Evolutionary conservation across 2,113 vertebrate species (phyloP).

Genomic region (Polypterus senegalus): DNA sequence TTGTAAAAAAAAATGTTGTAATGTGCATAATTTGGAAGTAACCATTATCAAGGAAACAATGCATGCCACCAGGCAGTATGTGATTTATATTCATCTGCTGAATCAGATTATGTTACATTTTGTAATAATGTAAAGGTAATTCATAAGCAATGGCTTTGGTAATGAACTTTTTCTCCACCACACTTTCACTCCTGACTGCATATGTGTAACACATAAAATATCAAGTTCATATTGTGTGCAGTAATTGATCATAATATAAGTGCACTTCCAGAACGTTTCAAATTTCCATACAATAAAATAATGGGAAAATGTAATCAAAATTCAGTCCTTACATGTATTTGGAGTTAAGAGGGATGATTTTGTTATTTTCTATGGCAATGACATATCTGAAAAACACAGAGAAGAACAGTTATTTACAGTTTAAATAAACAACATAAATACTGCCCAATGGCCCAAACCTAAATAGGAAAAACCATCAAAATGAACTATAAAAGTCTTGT

Average conservation of each 20-base stretch:
- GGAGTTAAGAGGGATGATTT: constrained; percentile 54
- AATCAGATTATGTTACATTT: no score
- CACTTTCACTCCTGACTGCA: not conserved
- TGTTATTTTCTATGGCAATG: constrained; percentile 63
- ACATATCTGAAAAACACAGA: constrained; percentile 59
- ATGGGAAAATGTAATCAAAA: constrained; percentile 10
- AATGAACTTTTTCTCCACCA: not conserved
- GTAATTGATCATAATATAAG: not conserved
- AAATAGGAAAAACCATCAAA: not conserved
- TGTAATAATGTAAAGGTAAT: no score
- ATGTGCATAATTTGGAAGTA: no score
- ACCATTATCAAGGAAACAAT: no score
- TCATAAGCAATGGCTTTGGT: not conserved
- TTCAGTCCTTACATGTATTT: constrained; percentile 52
- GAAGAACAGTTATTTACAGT: not conserved
- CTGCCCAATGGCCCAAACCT: not conserved
- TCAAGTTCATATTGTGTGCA: not conserved
- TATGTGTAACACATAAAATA: not conserved
- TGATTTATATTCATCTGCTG: no score
- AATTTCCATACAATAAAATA: not conserved
- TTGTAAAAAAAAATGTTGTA: no score
- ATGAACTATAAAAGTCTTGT: not conserved
- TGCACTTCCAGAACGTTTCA: not conserved
- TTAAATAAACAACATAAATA: not conserved
- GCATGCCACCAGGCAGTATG: no score